These are phyloP conservation scores for Dysmachus trigonus DNA, from an alignment of 2,888 invertebrate species.

Conservation along the genomic window DNA sequence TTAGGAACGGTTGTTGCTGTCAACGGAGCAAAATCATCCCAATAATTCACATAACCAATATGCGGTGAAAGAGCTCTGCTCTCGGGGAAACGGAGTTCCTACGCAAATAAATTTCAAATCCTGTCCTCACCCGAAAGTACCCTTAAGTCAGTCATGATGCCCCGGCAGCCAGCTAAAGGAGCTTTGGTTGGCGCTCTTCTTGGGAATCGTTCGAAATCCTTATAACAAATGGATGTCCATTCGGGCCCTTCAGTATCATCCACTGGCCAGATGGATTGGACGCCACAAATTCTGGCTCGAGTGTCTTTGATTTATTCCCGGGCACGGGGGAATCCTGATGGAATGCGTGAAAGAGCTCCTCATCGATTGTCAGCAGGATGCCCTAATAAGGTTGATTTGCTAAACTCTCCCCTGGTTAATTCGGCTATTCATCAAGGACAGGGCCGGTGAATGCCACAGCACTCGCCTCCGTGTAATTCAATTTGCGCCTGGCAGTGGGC, in stretches of 20 bases:
- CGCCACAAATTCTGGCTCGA: conserved; percentile 25
- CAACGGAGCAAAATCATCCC: not conserved
- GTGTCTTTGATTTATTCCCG: conserved; percentile 32
- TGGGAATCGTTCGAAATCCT: conserved; percentile 21
- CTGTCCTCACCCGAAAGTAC: conserved; percentile 27
- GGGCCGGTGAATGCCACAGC: not conserved
- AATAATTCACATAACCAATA: conserved; percentile 3
- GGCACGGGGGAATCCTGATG: not conserved
- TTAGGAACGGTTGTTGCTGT: not conserved
- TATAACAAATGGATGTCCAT: conserved; percentile 30
- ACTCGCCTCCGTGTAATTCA: not conserved
- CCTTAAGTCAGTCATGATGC: conserved; percentile 19
- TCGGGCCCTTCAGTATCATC: conserved; percentile 36
- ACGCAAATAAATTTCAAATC: conserved; percentile 36
- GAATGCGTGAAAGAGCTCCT: conserved; percentile 32
- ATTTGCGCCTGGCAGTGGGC: not conserved
- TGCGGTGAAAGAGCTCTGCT: not conserved
- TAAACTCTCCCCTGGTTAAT: conserved; percentile 22
- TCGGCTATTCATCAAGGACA: conserved; percentile 7
- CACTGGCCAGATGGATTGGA: conserved; percentile 34
- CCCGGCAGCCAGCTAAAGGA: not conserved
- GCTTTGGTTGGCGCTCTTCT: not conserved
- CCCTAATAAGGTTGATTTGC: conserved; percentile 35
- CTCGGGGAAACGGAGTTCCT: not conserved
- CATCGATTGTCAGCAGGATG: conserved; percentile 6